phyloP scores from a whole-genome alignment of 2,888 invertebrate genomes.

The Lissocephala sabroskyi region DNA sequence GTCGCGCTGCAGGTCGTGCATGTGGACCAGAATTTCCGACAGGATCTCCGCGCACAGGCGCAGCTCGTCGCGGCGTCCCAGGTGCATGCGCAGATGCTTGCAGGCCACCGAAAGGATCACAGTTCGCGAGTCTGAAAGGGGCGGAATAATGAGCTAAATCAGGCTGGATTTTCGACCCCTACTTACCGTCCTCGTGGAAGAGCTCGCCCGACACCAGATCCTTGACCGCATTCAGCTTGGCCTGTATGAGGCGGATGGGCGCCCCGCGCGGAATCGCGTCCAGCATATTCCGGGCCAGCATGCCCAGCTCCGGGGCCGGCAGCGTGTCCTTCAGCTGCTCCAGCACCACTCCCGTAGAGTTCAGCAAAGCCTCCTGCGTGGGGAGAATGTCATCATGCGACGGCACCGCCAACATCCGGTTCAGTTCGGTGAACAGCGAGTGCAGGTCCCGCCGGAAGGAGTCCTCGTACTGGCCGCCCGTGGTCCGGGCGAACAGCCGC shows the following conservation, averaged over 20 bases:
- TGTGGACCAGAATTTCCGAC: slow-evolving; percentile 82
- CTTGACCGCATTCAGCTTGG: slow-evolving; percentile 87
- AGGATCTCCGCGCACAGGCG: slow-evolving; percentile 89
- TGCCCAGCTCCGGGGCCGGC: slow-evolving; percentile 84
- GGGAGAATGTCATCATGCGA: slow-evolving; percentile 83
- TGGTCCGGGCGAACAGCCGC: slow-evolving; percentile 86
- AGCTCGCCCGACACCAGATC: slow-evolving; percentile 83
- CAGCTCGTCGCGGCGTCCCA: slow-evolving; percentile 86
- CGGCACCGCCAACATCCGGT: slow-evolving; percentile 81
- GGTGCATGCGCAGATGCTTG: slow-evolving; percentile 87
- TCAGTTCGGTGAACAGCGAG: slow-evolving; percentile 84
- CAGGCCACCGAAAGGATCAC: slow-evolving; percentile 88
- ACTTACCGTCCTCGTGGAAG: slow-evolving; percentile 80
- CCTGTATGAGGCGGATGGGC: slow-evolving; percentile 81
- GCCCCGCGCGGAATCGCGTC: slow-evolving; percentile 77
- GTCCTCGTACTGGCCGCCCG: slow-evolving; percentile 91
- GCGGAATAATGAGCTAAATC: background rate
- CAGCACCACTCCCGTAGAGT: slow-evolving; percentile 87
- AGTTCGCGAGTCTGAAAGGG: slow-evolving; percentile 89
- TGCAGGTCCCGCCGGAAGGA: slow-evolving; percentile 87
- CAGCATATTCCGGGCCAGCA: slow-evolving; percentile 84
- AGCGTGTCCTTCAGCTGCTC: slow-evolving; percentile 84
- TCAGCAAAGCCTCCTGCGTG: slow-evolving; percentile 86
- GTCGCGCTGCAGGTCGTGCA: slow-evolving; percentile 74
- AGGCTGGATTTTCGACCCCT: background rate